A percentile compares a stretch with the other conserved stretches of the same genome.
These are phyloP conservation scores for Alfaro cultratus DNA, from an alignment of 2,797 vertebrate genomes.

Conservation along the genomic window DNA sequence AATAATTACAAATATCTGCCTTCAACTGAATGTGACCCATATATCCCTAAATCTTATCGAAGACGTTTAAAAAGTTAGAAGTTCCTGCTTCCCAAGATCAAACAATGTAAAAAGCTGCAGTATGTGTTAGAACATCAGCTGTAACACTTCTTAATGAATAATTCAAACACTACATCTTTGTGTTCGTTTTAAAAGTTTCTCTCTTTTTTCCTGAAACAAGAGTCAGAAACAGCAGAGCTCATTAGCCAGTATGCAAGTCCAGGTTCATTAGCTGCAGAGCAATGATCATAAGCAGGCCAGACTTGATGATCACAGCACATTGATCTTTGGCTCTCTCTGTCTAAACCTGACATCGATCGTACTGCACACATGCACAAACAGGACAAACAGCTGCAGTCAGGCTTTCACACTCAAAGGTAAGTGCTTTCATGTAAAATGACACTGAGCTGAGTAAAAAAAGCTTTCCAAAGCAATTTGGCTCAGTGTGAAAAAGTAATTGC, in stretches of 20 bases:
- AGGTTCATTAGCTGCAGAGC: slow-evolving; percentile 67
- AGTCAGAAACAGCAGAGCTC: slow-evolving; percentile 32
- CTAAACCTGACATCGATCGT: slow-evolving; percentile 69
- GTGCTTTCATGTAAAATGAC: neutral
- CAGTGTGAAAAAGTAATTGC: neutral
- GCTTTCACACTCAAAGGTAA: neutral
- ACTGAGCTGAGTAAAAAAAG: neutral
- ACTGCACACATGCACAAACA: slow-evolving; percentile 33
- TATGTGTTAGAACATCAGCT: neutral
- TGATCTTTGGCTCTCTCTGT: slow-evolving; percentile 57
- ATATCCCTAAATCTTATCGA: neutral
- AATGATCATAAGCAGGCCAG: slow-evolving; percentile 67
- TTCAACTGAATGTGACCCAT: neutral
- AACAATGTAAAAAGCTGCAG: neutral
- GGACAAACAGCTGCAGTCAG: slow-evolving; percentile 3
- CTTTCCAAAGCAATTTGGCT: neutral
- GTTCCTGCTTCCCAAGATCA: neutral
- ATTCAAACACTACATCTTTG: slow-evolving; percentile 22
- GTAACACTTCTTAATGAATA: neutral
- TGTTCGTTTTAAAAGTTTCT: neutral
- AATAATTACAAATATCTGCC: neutral
- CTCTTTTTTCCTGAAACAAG: neutral
- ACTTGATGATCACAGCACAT: slow-evolving; percentile 72
- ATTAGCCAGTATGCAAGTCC: slow-evolving; percentile 51
- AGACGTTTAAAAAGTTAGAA: neutral